These are phyloP conservation scores for Saccostrea echinata DNA, from an alignment of 1,140 invertebrate genomes.

Conservation along the genomic window DNA sequence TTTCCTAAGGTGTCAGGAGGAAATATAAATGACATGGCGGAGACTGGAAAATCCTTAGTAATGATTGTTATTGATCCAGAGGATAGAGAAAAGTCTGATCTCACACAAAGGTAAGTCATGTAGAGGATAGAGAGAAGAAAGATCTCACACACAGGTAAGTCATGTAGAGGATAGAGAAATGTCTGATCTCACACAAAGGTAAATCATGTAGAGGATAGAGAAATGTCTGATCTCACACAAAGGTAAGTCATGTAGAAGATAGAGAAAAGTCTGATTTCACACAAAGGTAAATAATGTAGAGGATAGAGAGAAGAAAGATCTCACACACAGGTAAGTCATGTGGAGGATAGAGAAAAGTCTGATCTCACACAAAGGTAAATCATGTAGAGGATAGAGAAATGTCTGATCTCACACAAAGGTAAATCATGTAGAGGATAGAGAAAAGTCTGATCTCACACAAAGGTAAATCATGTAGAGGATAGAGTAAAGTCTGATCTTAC, in stretches of 20 bases:
- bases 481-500: too few species aligned
- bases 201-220: background rate
- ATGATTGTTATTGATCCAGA: conserved; percentile 70
- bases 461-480: background rate
- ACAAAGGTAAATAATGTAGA: background rate
- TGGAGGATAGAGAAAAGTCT: too few species aligned
- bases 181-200: background rate
- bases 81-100: conserved; percentile 60
- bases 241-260: background rate
- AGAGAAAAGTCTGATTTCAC: background rate
- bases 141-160: background rate
- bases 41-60: conserved; percentile 73
- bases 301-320: too few species aligned
- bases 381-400: too few species aligned
- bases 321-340: too few species aligned
- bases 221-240: background rate
- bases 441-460: too few species aligned
- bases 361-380: too few species aligned
- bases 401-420: too few species aligned
- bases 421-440: too few species aligned
- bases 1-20: conserved; percentile 90
- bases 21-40: conserved; percentile 76
- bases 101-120: conserved; percentile 63
- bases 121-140: background rate
- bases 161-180: background rate